Evolutionary conservation across 2,888 invertebrate species (phyloP).

Genomic region (Athalia rosae): DNA sequence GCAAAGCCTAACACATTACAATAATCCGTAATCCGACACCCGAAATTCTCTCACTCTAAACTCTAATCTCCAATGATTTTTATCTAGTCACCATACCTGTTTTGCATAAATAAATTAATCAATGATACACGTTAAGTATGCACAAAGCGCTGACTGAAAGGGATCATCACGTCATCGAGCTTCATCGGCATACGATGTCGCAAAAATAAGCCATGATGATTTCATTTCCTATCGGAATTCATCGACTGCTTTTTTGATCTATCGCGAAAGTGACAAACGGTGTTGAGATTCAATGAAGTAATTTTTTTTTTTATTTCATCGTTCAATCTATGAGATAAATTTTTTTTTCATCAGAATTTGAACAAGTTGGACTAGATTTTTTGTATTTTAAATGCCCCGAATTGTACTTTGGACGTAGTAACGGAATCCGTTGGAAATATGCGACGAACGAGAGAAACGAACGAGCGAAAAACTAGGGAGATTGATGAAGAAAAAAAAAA

Average conservation of each 20-base stretch:
- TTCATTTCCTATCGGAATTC: no score
- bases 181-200: not conserved
- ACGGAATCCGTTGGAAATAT: no score
- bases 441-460: no score
- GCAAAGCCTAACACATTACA: not conserved
- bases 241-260: no score
- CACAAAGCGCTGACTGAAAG: not conserved
- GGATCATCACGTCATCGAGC: not conserved
- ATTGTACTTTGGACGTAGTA: no score
- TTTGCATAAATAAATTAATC: not conserved
- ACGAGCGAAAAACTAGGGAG: not conserved
- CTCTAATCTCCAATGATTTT: not conserved
- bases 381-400: no score
- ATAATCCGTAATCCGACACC: constrained; percentile 15
- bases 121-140: no score
- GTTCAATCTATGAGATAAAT: no score
- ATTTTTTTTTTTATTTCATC: no score
- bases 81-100: not conserved
- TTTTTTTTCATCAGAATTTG: not conserved
- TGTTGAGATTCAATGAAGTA: no score
- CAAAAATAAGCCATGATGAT: not conserved
- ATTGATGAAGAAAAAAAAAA: not conserved
- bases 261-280: no score
- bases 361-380: no score
- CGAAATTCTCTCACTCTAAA: not conserved